Evolutionary conservation across 1,140 invertebrate genomes (phyloP), one percentile per base, ranked within the genome.

Genomic region (Octopus bimaculoides): DNA sequence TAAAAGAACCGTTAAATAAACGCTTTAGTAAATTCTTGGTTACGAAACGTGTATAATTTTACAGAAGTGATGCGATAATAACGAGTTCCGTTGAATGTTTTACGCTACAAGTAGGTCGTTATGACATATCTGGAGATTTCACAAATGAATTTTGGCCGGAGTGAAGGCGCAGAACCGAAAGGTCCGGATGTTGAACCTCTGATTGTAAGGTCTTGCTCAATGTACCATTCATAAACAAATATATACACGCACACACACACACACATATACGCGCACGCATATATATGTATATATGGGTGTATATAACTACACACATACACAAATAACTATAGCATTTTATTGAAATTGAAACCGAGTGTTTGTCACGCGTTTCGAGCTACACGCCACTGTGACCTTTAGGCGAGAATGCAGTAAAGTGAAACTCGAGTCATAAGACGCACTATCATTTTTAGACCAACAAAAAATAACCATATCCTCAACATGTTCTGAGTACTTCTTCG

Each of bases 281-380:
- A 73, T 79, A 79, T 79, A 69, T 78, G 79, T 74, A 41, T 54
- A 73, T 79, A 79, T 77, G 77, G 76, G 41, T 54, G 52, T 74
- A 66, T 54, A 73, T 79, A 41, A 73, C 41, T 71, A 12, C 71
- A 12, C 52, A 41, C 53, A 79, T 52, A 66, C 73, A 41, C 17
- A 56, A 41, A 41, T 41, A 41, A 41, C 26, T 41, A 41, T 41
- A 41, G 0, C 26, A 41, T 41, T 41, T 41, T 41, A 41, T 41
- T 41, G 26, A 41, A 41, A 41, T 41, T 41, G 26, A 41, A 41
- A 41, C 26, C 26, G 26, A 41, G 26, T 41, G 26, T 41, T 41
- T 41, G 26, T 41, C 26, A 41, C 26, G 26, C 26, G 26, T 41
- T 41, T 41, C 26, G 26, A 41, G 26, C 0, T 41, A 41, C 26